Conservation (phyloP, 1,140 invertebrate genomes). For the Chrysopa pallens region DNA sequence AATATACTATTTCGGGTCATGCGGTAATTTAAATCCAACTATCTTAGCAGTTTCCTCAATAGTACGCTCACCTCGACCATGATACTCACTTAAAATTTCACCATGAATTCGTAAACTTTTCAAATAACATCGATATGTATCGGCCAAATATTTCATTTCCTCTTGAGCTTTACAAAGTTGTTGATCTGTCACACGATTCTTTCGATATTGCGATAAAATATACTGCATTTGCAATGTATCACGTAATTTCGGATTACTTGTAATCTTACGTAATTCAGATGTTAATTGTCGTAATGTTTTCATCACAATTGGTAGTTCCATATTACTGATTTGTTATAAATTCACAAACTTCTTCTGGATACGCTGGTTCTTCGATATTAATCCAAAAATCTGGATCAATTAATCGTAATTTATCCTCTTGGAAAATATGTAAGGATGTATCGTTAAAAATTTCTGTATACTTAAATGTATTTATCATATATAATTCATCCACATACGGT, state of each 20-base stretch:
- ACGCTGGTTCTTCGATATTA: slow-evolving; percentile 29
- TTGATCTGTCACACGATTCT: slow-evolving; percentile 57
- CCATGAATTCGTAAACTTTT: slow-evolving; percentile 41
- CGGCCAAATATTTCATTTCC: slow-evolving; percentile 46
- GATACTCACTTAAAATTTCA: slow-evolving; percentile 50
- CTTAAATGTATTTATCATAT: slow-evolving; percentile 43
- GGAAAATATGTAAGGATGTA: slow-evolving; percentile 45
- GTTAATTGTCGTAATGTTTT: slow-evolving; percentile 34
- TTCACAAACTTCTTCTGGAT: slow-evolving; percentile 31
- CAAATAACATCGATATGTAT: slow-evolving; percentile 60
- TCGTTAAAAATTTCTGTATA: slow-evolving; percentile 54
- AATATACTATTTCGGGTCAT: slow-evolving; percentile 40
- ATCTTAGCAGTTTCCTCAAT: slow-evolving; percentile 59
- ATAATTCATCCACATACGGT: slow-evolving; percentile 36
- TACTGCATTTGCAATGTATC: slow-evolving; percentile 41
- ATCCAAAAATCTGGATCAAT: slow-evolving; percentile 35
- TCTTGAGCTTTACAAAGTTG: slow-evolving; percentile 61
- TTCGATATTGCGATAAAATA: slow-evolving; percentile 49
- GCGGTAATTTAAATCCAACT: slow-evolving; percentile 70
- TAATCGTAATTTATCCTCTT: slow-evolving; percentile 23
- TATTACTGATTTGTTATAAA: slow-evolving; percentile 26
- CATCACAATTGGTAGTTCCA: slow-evolving; percentile 11
- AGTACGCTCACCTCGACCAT: slow-evolving; percentile 55
- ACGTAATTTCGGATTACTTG: slow-evolving; percentile 27
- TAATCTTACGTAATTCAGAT: slow-evolving; percentile 34